Conservation (phyloP, 2,113 vertebrate genomes). For the Thamnophis sirtalis region DNA sequence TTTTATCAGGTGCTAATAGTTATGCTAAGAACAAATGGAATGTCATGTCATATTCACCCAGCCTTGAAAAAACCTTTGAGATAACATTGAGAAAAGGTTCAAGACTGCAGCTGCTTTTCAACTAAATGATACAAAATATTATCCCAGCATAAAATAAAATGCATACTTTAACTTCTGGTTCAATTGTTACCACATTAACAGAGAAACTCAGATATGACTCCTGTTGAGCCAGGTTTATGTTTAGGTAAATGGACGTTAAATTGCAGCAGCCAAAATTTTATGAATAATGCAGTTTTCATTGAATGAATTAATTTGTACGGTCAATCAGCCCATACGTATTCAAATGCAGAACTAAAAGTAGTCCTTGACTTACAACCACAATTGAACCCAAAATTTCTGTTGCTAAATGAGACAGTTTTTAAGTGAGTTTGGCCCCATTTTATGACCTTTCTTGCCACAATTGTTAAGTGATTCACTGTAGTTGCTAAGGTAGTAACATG, state of each 20-base stretch:
- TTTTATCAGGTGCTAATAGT: not conserved
- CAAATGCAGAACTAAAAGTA: not conserved
- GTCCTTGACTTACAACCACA: not conserved
- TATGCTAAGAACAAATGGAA: slow-evolving; percentile 1
- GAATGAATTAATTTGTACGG: not conserved
- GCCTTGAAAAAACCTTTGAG: not conserved
- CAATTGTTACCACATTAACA: not conserved
- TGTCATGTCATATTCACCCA: not conserved
- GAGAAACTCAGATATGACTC: not conserved
- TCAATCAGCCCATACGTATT: not conserved
- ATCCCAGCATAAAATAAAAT: not conserved
- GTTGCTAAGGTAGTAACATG: not conserved
- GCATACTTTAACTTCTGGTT: not conserved
- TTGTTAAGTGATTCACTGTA: not conserved
- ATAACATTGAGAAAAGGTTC: not conserved
- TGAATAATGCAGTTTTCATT: not conserved
- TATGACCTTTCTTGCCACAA: not conserved
- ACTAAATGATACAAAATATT: not conserved
- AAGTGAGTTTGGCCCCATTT: not conserved
- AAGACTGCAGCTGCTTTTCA: not conserved
- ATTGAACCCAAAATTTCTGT: not conserved
- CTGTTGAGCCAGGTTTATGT: not conserved
- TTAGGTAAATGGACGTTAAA: not conserved
- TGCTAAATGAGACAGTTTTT: not conserved
- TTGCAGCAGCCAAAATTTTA: not conserved